phyloP scores from a whole-genome alignment of 2,797 vertebrate genomes.

The Zenarchopterus dispar region DNA sequence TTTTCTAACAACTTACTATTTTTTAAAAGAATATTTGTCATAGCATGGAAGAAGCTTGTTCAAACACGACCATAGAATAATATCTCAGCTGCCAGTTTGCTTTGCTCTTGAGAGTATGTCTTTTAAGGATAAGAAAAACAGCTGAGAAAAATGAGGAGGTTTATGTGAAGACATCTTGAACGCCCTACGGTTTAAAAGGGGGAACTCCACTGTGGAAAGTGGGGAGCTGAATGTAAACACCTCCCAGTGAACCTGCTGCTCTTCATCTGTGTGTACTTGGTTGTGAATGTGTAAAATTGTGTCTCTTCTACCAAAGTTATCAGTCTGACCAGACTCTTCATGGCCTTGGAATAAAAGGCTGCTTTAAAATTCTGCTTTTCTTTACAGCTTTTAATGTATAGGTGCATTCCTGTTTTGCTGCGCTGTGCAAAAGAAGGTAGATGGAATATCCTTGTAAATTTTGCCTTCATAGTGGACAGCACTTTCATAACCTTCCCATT shows the following conservation, averaged over 20 bases:
- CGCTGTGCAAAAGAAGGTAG: conserved; percentile 51
- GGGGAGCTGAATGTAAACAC: conserved; percentile 15
- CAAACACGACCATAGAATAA: conserved; percentile 37
- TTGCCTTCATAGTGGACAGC: conserved; percentile 35
- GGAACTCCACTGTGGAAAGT: conserved; percentile 33
- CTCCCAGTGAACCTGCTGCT: conserved; percentile 1
- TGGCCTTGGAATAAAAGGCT: conserved; percentile 60
- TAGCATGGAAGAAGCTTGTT: conserved; percentile 22
- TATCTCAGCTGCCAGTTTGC: conserved; percentile 40
- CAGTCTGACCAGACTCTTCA: conserved; percentile 64
- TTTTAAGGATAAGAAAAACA: conserved; percentile 50
- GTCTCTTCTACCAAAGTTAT: conserved; percentile 56
- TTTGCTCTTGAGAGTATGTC: conserved; percentile 42
- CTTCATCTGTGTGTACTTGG: background rate
- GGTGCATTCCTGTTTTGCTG: conserved; percentile 66
- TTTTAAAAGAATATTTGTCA: conserved; percentile 22
- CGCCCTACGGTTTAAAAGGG: conserved; percentile 50
- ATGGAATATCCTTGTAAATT: conserved; percentile 53
- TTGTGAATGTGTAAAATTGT: conserved; percentile 22
- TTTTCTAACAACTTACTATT: conserved; percentile 21
- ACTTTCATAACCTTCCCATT: conserved; percentile 40
- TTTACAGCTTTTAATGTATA: conserved; percentile 59
- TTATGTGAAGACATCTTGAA: conserved; percentile 53
- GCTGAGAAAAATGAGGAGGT: conserved; percentile 34
- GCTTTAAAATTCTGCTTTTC: conserved; percentile 61